A percentile compares a stretch with the other conserved stretches of the same genome.
These are phyloP conservation scores for Rhagonycha fulva DNA, from an alignment of 2,888 invertebrate species.

Conservation along the genomic window DNA sequence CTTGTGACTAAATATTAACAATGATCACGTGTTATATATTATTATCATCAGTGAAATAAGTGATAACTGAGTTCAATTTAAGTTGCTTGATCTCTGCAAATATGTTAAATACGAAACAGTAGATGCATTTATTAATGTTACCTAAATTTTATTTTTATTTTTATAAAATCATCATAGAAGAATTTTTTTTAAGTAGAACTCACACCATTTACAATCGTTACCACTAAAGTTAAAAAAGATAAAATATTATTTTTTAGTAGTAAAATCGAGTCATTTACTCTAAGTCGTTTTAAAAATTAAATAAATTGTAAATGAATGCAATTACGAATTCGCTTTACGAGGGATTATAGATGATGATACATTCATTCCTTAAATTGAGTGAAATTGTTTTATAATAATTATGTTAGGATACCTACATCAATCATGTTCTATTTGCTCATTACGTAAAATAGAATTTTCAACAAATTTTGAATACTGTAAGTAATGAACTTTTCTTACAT, in stretches of 20 bases:
- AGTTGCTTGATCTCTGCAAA: conserved; percentile 11
- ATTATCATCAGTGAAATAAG: conserved; percentile 26
- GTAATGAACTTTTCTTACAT: conserved; percentile 1
- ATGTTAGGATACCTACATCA: conserved; percentile 2
- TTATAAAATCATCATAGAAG: background rate
- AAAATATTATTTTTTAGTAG: background rate
- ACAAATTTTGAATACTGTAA: conserved; percentile 1
- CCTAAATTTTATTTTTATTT: background rate
- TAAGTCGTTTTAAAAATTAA: background rate
- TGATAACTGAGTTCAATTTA: conserved; percentile 24
- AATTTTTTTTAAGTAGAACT: background rate
- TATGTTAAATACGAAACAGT: conserved; percentile 11
- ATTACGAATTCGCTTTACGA: background rate
- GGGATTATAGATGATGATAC: background rate
- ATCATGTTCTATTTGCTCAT: conserved; percentile 19
- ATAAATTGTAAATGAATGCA: background rate
- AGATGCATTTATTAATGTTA: background rate
- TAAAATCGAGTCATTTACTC: background rate
- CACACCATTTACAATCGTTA: background rate
- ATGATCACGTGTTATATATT: conserved; percentile 22
- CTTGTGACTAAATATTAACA: conserved; percentile 20
- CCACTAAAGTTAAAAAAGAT: background rate
- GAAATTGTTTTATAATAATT: background rate
- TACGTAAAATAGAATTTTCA: conserved; percentile 19
- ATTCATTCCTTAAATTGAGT: background rate